Conservation (phyloP, 2,113 vertebrate species). For the Lanius ludovicianus region DNA sequence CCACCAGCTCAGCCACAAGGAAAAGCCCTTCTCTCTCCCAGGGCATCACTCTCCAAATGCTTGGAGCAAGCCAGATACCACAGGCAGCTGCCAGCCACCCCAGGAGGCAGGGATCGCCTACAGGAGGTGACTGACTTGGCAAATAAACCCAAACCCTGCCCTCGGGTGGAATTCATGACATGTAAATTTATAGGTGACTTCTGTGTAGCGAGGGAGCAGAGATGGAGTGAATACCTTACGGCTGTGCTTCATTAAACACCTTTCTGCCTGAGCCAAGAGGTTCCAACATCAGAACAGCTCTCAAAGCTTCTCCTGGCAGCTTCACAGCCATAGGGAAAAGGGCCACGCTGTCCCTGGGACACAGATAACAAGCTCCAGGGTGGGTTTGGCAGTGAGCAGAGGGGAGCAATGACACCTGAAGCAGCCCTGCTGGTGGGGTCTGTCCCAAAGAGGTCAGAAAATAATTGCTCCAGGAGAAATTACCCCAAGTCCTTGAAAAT, state of each 20-base stretch:
- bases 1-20: rapidly evolving
- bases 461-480: background rate
- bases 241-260: slow-evolving; percentile 1
- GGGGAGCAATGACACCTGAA: background rate
- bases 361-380: background rate
- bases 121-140: background rate
- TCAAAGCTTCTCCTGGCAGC: background rate
- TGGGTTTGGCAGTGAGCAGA: background rate
- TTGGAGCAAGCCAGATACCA: background rate
- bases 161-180: background rate
- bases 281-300: background rate
- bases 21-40: background rate
- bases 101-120: rapidly evolving
- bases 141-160: background rate
- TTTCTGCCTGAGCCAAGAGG: slow-evolving; percentile 11
- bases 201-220: background rate
- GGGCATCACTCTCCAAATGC: rapidly evolving
- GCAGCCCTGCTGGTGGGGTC: background rate
- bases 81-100: rapidly evolving
- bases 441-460: background rate
- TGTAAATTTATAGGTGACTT: background rate
- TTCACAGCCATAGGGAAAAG: background rate
- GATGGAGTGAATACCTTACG: background rate
- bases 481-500: background rate
- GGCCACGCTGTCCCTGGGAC: background rate